Conservation (phyloP, 2,888 invertebrate species). For the Allolobophora icterica region DNA sequence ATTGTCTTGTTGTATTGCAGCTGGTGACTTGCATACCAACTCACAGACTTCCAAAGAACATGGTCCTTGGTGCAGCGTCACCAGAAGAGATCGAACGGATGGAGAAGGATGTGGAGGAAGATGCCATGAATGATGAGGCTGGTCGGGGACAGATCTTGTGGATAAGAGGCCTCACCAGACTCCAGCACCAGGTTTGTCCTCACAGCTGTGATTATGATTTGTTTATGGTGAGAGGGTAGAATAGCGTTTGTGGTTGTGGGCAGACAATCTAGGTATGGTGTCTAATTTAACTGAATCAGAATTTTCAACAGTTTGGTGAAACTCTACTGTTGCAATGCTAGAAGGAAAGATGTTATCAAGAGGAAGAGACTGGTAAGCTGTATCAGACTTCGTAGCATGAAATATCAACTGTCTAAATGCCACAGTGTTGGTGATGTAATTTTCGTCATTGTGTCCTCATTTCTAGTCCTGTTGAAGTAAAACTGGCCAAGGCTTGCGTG, state of each 20-base stretch:
- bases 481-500: neutral
- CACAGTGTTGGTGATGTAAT: neutral
- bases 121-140: slow-evolving; percentile 77
- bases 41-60: slow-evolving; percentile 79
- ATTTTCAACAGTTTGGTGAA: neutral
- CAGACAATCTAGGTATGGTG: too few species aligned
- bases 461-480: neutral
- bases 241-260: neutral
- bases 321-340: neutral
- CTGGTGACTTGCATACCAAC: slow-evolving; percentile 95
- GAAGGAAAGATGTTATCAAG: neutral
- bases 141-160: slow-evolving; percentile 96
- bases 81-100: slow-evolving; percentile 54
- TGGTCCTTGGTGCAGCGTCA: slow-evolving; percentile 61
- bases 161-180: slow-evolving; percentile 93
- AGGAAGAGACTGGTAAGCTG: neutral
- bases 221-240: neutral
- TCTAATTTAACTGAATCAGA: neutral
- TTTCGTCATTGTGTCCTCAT: neutral
- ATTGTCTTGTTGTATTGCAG: slow-evolving; percentile 70
- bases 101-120: slow-evolving; percentile 47
- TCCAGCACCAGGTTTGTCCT: slow-evolving; percentile 70
- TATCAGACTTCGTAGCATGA: neutral
- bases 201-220: neutral
- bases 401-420: neutral